Base-by-base conservation (phyloP, 1,140 invertebrate species). In the Panagrolaimus sp. region DNA sequence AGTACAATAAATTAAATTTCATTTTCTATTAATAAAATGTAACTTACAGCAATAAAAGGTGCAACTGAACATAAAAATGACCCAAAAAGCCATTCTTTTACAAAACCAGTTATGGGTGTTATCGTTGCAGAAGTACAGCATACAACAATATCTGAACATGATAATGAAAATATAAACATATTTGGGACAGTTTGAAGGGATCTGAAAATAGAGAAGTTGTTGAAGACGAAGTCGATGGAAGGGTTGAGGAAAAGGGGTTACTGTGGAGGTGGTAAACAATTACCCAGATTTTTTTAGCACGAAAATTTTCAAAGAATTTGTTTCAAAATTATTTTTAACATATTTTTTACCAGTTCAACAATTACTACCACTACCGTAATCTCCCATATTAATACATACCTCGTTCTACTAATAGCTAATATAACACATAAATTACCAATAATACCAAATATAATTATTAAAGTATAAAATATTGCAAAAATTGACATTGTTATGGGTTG, bases 171-270 rank as follows among this genome's bases (percentile, higher is more conserved):
- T 47, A 82, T 82, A 72, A 82, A 83, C 69, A 81, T 70, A 68
- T 81, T 81, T 9, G 81, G 81, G 25, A 81, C 79, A 3, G 90
- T 76, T 78, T 76, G 73, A 45, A 78, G 51, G n/a, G 51, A 57
- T 27, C 51, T 57, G n/a, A 16, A 57, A 48, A 48, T 4, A 4
- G 51, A 11, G 7, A 11, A 11, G 11, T 57, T 23, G 16, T 57
- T 57, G 51, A 16, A 57, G 20, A 57, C 5, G 14, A 51, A 51
- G 16, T 51, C 14, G 48, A 20, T 51, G 48, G n/a, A n/a, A n/a
- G n/a, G n/a, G n/a, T n/a, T n/a, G n/a, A n/a, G n/a, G n/a, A n/a
- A n/a, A n/a, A n/a, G n/a, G n/a, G n/a, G n/a, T n/a, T n/a, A n/a
- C n/a, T n/a, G n/a, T n/a, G n/a, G n/a, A n/a, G n/a, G n/a, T n/a